Conservation (phyloP, 35 echinoderm and acorn worm species). For the Apostichopus californicus region DNA sequence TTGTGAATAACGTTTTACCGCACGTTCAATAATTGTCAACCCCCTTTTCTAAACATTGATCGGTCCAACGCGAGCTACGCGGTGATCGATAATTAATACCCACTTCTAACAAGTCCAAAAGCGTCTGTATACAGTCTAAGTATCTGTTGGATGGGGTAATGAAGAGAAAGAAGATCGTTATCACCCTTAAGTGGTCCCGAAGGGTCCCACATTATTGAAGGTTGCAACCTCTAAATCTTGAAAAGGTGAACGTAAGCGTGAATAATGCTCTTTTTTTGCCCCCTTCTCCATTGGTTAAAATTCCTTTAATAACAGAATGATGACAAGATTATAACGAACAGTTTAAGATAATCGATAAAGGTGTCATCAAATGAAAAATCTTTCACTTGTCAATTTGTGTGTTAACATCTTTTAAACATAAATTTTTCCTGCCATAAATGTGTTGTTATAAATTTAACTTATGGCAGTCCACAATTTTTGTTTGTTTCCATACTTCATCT, state of each 20-base stretch:
- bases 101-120: slow-evolving; percentile 3
- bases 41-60: slow-evolving; percentile 28
- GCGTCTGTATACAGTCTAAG: background rate
- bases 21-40: slow-evolving; percentile 8
- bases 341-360: background rate
- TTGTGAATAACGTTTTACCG: slow-evolving; percentile 10
- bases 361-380: background rate
- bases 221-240: background rate
- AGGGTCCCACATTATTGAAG: background rate
- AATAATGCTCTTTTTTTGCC: background rate
- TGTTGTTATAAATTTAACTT: too few species aligned
- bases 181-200: slow-evolving; percentile 32
- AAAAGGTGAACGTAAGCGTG: background rate
- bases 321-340: background rate
- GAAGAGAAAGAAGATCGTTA: slow-evolving; percentile 30
- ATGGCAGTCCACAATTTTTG: too few species aligned
- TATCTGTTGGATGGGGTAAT: background rate
- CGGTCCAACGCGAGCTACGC: background rate
- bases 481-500: too few species aligned
- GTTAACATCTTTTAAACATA: too few species aligned
- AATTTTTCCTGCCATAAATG: too few species aligned
- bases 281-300: background rate
- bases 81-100: background rate
- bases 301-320: background rate
- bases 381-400: too few species aligned